Conservation (phyloP, 2,888 invertebrate genomes). For the Philopedon plagiatum region DNA sequence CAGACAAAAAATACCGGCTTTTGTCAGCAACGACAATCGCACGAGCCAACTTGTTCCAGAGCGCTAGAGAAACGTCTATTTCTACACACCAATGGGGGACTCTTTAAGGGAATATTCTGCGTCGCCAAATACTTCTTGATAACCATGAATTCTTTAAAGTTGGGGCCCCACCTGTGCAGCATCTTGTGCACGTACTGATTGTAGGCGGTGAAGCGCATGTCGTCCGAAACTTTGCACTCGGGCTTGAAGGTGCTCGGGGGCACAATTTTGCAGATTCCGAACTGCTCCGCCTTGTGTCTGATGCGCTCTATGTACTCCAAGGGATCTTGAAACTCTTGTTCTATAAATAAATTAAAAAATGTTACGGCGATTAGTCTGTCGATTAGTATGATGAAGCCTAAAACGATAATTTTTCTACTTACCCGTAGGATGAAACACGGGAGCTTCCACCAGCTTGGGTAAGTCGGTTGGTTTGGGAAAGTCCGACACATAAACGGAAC, state of each 20-base stretch:
- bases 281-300: conserved; percentile 81
- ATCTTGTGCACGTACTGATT: conserved; percentile 93
- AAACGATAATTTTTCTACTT: no score
- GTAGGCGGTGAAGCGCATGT: conserved; percentile 88
- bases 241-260: conserved; percentile 86
- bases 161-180: conserved; percentile 91
- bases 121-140: conserved; percentile 86
- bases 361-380: no score
- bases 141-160: conserved; percentile 86
- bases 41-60: no score
- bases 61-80: no score
- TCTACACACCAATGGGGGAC: conserved; percentile 84
- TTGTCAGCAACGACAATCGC: no score
- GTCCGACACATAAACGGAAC: conserved; percentile 65
- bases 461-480: conserved; percentile 68
- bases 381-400: no score
- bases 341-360: conserved; percentile 60
- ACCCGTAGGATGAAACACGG: conserved; percentile 81
- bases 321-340: conserved; percentile 90
- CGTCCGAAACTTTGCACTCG: conserved; percentile 81
- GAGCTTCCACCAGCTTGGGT: conserved; percentile 80
- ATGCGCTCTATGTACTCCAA: conserved; percentile 88
- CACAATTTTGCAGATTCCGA: conserved; percentile 87
- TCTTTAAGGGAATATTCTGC: conserved; percentile 81
- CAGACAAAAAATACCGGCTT: no score